These are phyloP conservation scores for Petrocephalus zakoni DNA, from an alignment of 2,113 vertebrate species.

Conservation along the genomic window DNA sequence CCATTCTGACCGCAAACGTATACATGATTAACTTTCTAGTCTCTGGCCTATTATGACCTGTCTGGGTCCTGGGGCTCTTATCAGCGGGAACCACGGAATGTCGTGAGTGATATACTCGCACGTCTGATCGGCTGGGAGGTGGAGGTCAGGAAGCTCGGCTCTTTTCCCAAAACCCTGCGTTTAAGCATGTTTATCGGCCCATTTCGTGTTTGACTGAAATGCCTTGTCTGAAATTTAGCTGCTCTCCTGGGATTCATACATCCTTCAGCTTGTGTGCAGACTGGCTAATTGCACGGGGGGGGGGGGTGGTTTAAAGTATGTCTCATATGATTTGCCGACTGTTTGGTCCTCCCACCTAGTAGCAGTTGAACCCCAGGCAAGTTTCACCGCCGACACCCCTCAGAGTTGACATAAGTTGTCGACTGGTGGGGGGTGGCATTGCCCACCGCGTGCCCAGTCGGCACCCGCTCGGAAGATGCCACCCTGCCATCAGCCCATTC, in stretches of 20 bases:
- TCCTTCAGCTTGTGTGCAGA: not conserved
- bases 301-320: not conserved
- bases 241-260: not conserved
- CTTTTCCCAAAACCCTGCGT: not conserved
- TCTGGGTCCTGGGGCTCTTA: constrained; percentile 33
- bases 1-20: constrained; percentile 17
- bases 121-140: constrained; percentile 37
- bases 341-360: not conserved
- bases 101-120: constrained; percentile 11
- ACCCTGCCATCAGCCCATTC: not conserved
- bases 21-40: not conserved
- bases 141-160: constrained; percentile 10
- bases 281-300: not conserved
- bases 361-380: not conserved
- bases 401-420: not conserved
- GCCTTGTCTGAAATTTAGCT: not conserved
- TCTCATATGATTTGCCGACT: not conserved
- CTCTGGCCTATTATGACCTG: constrained; percentile 30
- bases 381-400: not conserved
- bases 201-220: constrained; percentile 15
- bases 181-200: not conserved
- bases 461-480: not conserved
- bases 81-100: constrained; percentile 36
- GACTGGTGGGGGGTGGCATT: not conserved
- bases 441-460: not conserved